These are phyloP conservation scores for Merluccius polli DNA, from an alignment of 2,797 vertebrate species.

Conservation along the genomic window DNA sequence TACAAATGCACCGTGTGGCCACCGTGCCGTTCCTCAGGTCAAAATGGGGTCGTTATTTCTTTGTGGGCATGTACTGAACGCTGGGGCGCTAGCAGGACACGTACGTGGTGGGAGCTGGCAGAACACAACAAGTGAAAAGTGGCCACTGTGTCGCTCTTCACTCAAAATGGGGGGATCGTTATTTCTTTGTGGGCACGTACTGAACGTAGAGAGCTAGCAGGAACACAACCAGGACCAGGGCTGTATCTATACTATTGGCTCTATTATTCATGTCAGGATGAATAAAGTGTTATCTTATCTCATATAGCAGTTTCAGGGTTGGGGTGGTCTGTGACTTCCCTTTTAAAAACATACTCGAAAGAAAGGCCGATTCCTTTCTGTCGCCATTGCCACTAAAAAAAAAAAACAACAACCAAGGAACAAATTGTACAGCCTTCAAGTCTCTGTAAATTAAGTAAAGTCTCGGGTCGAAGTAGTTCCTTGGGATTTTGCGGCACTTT, in stretches of 20 bases:
- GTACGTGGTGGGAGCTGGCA: no score
- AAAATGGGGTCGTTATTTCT: slow-evolving; percentile 36
- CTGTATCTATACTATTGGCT: neutral
- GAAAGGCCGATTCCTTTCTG: neutral
- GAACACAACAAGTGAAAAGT: no score
- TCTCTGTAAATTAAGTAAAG: neutral
- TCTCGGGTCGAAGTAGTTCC: neutral
- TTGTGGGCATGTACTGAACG: slow-evolving; percentile 17
- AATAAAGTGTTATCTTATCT: neutral
- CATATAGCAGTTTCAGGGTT: neutral
- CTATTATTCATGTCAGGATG: neutral
- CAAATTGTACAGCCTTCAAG: neutral
- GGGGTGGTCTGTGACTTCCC: neutral
- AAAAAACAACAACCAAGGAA: neutral
- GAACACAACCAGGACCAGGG: neutral
- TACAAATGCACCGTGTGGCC: slow-evolving; percentile 2
- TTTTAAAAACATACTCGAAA: neutral
- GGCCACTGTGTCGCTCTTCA: slow-evolving; percentile 17
- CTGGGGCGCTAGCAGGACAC: neutral
- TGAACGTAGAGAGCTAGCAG: slow-evolving; percentile 3
- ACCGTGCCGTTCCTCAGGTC: slow-evolving; percentile 27
- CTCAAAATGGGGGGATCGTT: slow-evolving; percentile 38
- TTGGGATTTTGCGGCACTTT: neutral
- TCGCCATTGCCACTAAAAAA: neutral
- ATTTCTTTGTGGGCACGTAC: slow-evolving; percentile 23